A percentile compares a stretch with the other conserved stretches of the same genome.
phyloP scores from a whole-genome alignment of 2,797 vertebrate genomes.

The Pitangus sulphuratus region DNA sequence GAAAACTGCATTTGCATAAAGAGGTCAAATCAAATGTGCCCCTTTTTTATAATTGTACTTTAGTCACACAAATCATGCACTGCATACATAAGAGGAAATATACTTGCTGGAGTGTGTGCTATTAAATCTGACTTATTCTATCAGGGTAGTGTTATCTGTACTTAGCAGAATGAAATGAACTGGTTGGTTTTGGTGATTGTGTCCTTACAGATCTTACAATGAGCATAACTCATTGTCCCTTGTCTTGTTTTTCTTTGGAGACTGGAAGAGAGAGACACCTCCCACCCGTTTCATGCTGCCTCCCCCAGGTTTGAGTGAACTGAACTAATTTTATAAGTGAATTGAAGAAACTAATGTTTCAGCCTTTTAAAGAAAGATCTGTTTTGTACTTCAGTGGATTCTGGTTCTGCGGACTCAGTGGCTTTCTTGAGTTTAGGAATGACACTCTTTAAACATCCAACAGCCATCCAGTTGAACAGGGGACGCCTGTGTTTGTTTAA shows the following conservation, averaged over 20 bases:
- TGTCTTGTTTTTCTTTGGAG: neutral
- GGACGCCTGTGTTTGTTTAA: neutral
- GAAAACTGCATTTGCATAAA: neutral
- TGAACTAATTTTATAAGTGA: neutral
- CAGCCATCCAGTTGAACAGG: neutral
- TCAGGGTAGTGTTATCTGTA: neutral
- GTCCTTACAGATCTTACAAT: neutral
- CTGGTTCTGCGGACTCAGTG: neutral
- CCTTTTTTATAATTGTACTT: neutral
- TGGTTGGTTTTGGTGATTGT: neutral
- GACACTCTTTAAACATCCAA: neutral
- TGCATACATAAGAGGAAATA: neutral
- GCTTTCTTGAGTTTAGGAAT: neutral
- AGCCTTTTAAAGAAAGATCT: neutral
- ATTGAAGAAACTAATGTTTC: neutral
- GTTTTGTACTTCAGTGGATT: neutral
- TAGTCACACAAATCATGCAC: fast-evolving
- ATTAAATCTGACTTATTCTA: neutral
- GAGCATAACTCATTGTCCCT: neutral
- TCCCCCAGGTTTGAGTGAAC: neutral
- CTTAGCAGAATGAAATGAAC: neutral
- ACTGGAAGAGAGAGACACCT: neutral
- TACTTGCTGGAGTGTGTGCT: neutral
- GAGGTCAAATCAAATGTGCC: neutral
- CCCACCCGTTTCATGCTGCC: neutral